A percentile compares a stretch with the other conserved stretches of the same genome.
Evolutionary conservation across 2,888 invertebrate species (phyloP).

Genomic region (Xestia rhomboidea): DNA sequence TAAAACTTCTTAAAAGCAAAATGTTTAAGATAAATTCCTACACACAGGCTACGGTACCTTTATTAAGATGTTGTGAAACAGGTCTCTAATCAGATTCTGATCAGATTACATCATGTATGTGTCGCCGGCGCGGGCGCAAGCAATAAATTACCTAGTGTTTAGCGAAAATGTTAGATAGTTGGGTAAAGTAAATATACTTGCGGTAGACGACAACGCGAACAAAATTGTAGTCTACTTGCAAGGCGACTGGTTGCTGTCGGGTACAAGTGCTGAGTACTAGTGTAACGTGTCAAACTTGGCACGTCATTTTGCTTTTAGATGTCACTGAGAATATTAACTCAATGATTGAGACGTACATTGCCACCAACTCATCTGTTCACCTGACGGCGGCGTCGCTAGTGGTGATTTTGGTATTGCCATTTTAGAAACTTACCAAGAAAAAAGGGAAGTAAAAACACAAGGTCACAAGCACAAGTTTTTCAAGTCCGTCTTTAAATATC

Average conservation of each 20-base stretch:
- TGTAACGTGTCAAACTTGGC: no score
- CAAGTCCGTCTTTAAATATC: no score
- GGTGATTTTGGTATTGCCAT: no score
- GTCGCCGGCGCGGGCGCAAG: slow-evolving; percentile 42
- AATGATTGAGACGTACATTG: no score
- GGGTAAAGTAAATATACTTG: slow-evolving; percentile 5
- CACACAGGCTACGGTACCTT: slow-evolving; percentile 18
- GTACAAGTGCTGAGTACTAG: no score
- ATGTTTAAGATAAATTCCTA: slow-evolving; percentile 27
- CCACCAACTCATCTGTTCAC: no score
- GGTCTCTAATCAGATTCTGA: slow-evolving; percentile 48
- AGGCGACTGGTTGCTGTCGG: not conserved
- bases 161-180: slow-evolving; percentile 25
- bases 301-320: no score
- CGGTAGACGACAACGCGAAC: not conserved
- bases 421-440: no score
- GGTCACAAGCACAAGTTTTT: no score
- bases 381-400: no score
- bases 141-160: slow-evolving; percentile 38
- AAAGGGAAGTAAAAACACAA: no score
- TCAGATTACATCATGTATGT: slow-evolving; percentile 57
- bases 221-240: not conserved
- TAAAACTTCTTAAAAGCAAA: slow-evolving; percentile 6
- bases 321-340: no score
- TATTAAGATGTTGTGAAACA: slow-evolving; percentile 51